A percentile compares a stretch with the other conserved stretches of the same genome.
Evolutionary conservation across 2,888 invertebrate species (phyloP).

Genomic region (Rhaphigaster nebulosa): DNA sequence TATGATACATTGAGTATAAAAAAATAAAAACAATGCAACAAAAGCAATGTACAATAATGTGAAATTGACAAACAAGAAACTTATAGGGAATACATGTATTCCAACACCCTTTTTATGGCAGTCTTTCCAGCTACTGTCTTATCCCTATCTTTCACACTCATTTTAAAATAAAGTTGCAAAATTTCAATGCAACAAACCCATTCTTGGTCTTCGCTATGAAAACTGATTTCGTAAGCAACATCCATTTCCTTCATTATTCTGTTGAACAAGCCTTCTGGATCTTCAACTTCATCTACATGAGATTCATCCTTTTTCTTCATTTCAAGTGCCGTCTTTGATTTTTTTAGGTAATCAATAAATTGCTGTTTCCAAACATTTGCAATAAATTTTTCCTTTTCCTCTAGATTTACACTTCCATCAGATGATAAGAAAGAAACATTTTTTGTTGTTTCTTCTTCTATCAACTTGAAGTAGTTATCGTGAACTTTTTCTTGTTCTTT

Average conservation of each 20-base stretch:
- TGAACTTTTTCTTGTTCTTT: neutral
- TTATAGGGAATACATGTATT: neutral
- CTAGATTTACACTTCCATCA: neutral
- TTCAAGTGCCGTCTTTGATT: neutral
- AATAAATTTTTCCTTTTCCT: constrained; percentile 4
- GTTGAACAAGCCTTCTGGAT: neutral
- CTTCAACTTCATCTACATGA: neutral
- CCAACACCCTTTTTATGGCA: neutral
- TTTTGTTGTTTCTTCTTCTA: neutral
- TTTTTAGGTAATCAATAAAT: neutral
- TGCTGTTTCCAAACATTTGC: neutral
- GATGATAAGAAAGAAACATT: neutral
- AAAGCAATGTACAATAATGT: neutral
- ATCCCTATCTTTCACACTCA: neutral
- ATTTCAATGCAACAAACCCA: neutral
- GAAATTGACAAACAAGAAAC: neutral
- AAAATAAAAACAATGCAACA: neutral
- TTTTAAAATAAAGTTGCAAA: neutral
- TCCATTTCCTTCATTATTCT: neutral
- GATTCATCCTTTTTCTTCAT: neutral
- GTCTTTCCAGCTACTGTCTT: neutral
- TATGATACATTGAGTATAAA: neutral
- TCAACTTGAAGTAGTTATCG: neutral
- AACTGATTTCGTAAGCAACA: neutral
- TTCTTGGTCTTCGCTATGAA: neutral